Evolutionary conservation across 2,797 vertebrate genomes (phyloP).

Genomic region (Labroides dimidiatus): DNA sequence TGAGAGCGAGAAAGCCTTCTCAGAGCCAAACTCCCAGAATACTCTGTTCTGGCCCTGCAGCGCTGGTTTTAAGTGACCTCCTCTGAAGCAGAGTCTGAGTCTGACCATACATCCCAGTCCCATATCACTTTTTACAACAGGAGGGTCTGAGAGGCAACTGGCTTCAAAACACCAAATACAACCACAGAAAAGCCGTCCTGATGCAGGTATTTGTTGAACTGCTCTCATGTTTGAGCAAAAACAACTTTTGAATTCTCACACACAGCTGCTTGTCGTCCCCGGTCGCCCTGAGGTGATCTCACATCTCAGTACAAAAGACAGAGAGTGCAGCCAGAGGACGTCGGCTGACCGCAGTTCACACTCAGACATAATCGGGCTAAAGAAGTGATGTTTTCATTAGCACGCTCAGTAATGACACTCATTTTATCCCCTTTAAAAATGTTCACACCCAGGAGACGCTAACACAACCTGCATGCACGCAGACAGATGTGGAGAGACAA

Average conservation of each 20-base stretch:
- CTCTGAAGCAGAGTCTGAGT: conserved; percentile 51
- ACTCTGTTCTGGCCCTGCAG: neutral
- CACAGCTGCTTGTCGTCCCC: conserved; percentile 17
- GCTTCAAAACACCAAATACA: neutral
- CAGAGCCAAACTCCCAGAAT: conserved; percentile 53
- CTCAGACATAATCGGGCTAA: conserved; percentile 50
- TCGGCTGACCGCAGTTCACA: conserved; percentile 47
- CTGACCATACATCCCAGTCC: neutral
- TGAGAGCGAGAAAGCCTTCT: conserved; percentile 69
- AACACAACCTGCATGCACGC: neutral
- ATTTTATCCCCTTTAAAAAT: conserved; percentile 26
- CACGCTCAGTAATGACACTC: conserved; percentile 33
- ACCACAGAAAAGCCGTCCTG: neutral
- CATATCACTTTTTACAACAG: neutral
- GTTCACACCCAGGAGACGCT: conserved; percentile 19
- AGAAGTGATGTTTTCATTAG: conserved; percentile 47
- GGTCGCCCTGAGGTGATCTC: conserved; percentile 36
- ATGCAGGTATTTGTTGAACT: neutral
- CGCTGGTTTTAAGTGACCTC: conserved; percentile 49
- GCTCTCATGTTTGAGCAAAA: conserved; percentile 6
- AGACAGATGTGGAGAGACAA: conserved; percentile 3
- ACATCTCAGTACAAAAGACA: conserved; percentile 38
- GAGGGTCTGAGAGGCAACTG: too few relatives aligned
- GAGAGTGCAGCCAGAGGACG: conserved; percentile 53
- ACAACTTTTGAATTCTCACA: conserved; percentile 13